phyloP scores from a whole-genome alignment of 1,140 invertebrate genomes.

The Apolygus lucorum region DNA sequence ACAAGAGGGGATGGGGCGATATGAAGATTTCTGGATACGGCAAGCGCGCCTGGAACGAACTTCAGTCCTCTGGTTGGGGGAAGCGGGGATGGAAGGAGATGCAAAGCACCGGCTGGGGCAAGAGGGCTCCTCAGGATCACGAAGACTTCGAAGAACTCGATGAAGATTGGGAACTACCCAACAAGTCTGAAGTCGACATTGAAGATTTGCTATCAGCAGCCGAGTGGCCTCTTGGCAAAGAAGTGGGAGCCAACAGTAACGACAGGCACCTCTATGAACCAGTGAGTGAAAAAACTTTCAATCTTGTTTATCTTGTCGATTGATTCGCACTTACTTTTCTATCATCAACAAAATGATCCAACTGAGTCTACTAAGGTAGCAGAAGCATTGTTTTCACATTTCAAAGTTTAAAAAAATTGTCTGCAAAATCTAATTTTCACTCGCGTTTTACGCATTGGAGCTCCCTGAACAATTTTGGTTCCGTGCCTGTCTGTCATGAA shows the following conservation, averaged over 20 bases:
- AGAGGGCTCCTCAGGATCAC: conserved; percentile 28
- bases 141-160: neutral
- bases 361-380: too few relatives aligned
- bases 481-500: too few relatives aligned
- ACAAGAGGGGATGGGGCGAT: conserved; percentile 35
- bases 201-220: neutral
- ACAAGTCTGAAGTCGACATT: neutral
- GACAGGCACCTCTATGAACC: neutral
- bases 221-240: neutral
- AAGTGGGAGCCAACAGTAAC: neutral
- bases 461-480: too few relatives aligned
- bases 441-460: too few relatives aligned
- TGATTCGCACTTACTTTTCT: too few relatives aligned
- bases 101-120: conserved; percentile 33
- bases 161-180: neutral
- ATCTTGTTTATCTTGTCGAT: too few relatives aligned
- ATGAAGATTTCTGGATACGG: conserved; percentile 32
- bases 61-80: conserved; percentile 33
- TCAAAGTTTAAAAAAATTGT: too few relatives aligned
- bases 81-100: conserved; percentile 35
- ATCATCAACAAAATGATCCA: too few relatives aligned
- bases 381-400: too few relatives aligned
- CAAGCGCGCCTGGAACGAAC: conserved; percentile 34
- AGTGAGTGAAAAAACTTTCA: neutral
- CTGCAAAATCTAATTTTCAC: too few relatives aligned